These are phyloP conservation scores for Suricata suricatta DNA, from an alignment of 2,113 vertebrate genomes.

Conservation along the genomic window DNA sequence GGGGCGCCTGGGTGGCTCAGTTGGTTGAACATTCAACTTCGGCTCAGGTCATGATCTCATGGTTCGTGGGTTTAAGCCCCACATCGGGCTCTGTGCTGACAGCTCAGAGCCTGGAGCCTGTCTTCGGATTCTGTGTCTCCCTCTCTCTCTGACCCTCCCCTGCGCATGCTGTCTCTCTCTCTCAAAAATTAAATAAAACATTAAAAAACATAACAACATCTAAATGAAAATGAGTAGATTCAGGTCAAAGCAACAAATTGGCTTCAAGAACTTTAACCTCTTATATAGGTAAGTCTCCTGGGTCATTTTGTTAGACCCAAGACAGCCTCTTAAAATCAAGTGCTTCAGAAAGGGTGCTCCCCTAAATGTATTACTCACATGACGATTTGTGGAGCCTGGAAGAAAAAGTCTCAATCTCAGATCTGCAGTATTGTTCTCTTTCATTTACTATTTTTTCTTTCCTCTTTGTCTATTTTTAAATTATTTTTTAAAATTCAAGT, in stretches of 20 bases:
- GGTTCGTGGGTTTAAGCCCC: too few relatives aligned
- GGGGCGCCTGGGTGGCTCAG: too few relatives aligned
- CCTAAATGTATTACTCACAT: background rate
- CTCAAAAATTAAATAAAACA: background rate
- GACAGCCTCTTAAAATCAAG: background rate
- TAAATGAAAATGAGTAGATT: slow-evolving; percentile 49
- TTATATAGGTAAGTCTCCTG: background rate
- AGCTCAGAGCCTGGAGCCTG: too few relatives aligned
- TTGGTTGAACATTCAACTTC: too few relatives aligned
- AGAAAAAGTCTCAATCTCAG: background rate
- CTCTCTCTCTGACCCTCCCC: too few relatives aligned
- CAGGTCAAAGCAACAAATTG: slow-evolving; percentile 9
- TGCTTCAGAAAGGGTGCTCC: background rate
- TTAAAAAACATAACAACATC: background rate
- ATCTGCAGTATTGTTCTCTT: background rate
- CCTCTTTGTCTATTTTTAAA: background rate
- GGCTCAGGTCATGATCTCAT: too few relatives aligned
- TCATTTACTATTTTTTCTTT: background rate
- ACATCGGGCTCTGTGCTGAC: too few relatives aligned
- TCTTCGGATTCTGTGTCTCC: too few relatives aligned
- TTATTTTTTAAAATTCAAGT: too few relatives aligned
- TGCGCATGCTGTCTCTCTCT: too few relatives aligned
- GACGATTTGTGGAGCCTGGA: background rate
- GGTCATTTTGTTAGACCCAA: background rate
- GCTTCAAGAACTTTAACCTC: background rate